These are phyloP conservation scores for Formicarius rufipectus DNA, from an alignment of 2,113 vertebrate genomes.

Conservation along the genomic window DNA sequence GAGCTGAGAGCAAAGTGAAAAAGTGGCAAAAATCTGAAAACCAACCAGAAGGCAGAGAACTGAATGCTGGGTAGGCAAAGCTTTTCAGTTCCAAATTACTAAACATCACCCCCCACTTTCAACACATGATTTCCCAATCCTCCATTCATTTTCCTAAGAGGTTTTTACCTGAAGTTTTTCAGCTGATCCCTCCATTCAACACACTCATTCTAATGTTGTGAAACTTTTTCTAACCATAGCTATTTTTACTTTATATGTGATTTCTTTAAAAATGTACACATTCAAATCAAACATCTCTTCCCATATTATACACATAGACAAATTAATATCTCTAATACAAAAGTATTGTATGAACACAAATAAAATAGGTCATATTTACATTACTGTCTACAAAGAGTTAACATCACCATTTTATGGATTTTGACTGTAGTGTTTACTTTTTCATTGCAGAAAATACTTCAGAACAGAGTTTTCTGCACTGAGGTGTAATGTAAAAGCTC, in stretches of 20 bases:
- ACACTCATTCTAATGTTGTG: not conserved
- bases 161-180: not conserved
- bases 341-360: not conserved
- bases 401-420: not conserved
- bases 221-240: not conserved
- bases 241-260: not conserved
- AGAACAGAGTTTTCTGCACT: not conserved
- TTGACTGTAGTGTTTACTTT: not conserved
- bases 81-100: conserved; percentile 18
- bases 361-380: not conserved
- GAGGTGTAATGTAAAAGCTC: not conserved
- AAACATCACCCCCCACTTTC: not conserved
- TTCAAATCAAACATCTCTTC: not conserved
- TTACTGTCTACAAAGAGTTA: not conserved
- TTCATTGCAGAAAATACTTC: not conserved
- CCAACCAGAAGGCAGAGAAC: conserved; percentile 10
- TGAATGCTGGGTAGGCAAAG: not conserved
- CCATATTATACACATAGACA: not conserved
- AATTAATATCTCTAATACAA: not conserved
- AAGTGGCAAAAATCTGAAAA: not conserved
- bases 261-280: not conserved
- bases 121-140: not conserved
- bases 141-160: not conserved
- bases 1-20: conserved; percentile 32
- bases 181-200: not conserved